Conservation (phyloP, 2,888 invertebrate genomes). For the Gari tellinella region DNA sequence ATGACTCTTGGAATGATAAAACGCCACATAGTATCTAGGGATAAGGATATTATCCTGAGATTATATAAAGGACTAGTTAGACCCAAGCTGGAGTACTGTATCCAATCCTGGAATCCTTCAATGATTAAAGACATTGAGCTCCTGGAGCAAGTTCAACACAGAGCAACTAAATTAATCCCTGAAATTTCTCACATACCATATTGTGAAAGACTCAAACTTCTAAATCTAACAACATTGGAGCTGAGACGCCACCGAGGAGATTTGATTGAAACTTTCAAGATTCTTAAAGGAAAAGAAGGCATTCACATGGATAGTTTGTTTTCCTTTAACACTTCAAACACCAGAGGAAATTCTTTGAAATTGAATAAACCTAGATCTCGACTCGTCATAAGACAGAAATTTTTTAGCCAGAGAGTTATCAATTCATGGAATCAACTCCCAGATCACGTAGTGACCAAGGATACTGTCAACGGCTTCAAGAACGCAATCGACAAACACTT, state of each 20-base stretch:
- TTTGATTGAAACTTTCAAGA: conserved; percentile 20
- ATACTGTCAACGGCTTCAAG: conserved; percentile 12
- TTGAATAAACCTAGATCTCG: conserved; percentile 4
- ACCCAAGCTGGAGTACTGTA: conserved; percentile 3
- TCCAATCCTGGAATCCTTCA: conserved; percentile 15
- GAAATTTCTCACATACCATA: conserved; percentile 9
- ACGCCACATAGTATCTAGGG: conserved; percentile 9
- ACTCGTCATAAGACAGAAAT: background rate
- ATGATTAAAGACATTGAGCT: conserved; percentile 11
- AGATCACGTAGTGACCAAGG: background rate
- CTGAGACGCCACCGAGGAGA: conserved; percentile 10
- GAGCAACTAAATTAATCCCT: conserved; percentile 21
- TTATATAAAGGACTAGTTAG: conserved; percentile 9
- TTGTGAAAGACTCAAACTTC: conserved; percentile 13
- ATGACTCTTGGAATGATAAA: conserved; percentile 24
- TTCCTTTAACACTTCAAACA: background rate
- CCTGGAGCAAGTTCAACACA: conserved; percentile 11
- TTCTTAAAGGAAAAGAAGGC: conserved; percentile 11
- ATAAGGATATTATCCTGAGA: conserved; percentile 10
- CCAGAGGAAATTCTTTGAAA: conserved; percentile 19
- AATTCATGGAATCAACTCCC: conserved; percentile 10
- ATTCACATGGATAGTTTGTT: conserved; percentile 6
- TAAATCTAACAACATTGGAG: conserved; percentile 10
- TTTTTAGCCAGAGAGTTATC: background rate
- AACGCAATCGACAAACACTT: conserved; percentile 11